Evolutionary conservation across 2,888 invertebrate genomes (phyloP), one percentile per base, ranked within the genome.

Genomic region (Sarcophaga rosellei): DNA sequence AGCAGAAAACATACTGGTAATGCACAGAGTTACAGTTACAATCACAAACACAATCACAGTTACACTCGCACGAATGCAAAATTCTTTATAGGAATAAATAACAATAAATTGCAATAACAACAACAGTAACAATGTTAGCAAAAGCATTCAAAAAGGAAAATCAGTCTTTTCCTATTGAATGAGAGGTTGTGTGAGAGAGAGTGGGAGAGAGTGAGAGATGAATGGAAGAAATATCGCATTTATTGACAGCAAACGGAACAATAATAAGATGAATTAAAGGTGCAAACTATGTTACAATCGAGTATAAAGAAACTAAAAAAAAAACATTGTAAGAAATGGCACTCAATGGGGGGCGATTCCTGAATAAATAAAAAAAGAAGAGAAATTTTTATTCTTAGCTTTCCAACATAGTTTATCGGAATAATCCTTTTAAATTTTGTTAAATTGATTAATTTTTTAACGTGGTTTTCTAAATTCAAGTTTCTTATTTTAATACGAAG

Each of bases 241-340:
- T 21, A 82, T 76, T 82, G 79, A 76, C 79, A 68, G 53, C 63
- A 76, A 23, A 25, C n/a, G 61, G 53, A 75, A 65, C 47, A 82
- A 79, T 79, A 82, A 86, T 74, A 78, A 66, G 65, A 79, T 78
- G 70, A 79, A 73, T 47, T 75, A 59, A 73, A 82, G 72, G 72
- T 86, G 76, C 35, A 80, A 80, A 75, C 70, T 69, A 73, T 78
- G 61, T n/a, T 76, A 12, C 45, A 62, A 57, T 45, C 35, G 25
- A 65, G 53, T 66, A 76, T 70, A 20, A 76, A 66, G 25, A 20
- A 59, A 35, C 72, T 25, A 74, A 44, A 57, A 66, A 73, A 20
- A 53, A 15, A 12, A 12, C 4, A 12, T 53, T 15, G 17, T 12
- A 17, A 17, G 17, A 17, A 17, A 15, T 53, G 53, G 12, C 15